These are phyloP conservation scores for Nothoprocta perdicaria DNA, from an alignment of 2,113 vertebrate genomes.

Conservation along the genomic window DNA sequence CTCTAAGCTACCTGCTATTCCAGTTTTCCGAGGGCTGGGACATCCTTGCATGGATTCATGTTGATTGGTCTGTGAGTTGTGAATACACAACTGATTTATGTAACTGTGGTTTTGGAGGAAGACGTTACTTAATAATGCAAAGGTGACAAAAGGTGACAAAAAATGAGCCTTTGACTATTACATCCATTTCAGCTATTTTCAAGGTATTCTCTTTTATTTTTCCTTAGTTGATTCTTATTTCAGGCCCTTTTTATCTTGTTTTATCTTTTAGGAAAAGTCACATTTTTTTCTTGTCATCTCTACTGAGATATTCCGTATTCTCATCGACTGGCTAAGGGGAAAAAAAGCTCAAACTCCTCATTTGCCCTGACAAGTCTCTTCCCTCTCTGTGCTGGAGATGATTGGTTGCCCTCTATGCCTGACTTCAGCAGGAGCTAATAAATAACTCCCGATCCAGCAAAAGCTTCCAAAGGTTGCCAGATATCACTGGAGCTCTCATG, in stretches of 20 bases:
- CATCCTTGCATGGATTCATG: not conserved
- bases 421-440: conserved; percentile 43
- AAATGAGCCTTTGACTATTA: not conserved
- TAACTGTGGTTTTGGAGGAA: not conserved
- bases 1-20: not conserved
- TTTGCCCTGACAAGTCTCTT: conserved; percentile 36
- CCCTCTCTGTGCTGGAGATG: not conserved
- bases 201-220: not conserved
- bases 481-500: not conserved
- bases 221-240: not conserved
- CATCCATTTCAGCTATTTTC: not conserved
- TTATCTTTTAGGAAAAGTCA: conserved; percentile 13
- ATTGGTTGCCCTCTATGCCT: conserved; percentile 2
- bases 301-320: not conserved
- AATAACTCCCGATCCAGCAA: conserved; percentile 27
- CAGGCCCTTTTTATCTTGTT: not conserved
- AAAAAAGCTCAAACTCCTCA: conserved; percentile 14
- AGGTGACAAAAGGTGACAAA: not conserved
- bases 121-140: not conserved
- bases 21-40: not conserved
- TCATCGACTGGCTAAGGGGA: not conserved
- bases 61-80: not conserved
- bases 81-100: not conserved
- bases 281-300: conserved; percentile 13
- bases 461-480: conserved; percentile 39